These are phyloP conservation scores for Oligia strigilis DNA, from an alignment of 2,888 invertebrate species.

Conservation along the genomic window DNA sequence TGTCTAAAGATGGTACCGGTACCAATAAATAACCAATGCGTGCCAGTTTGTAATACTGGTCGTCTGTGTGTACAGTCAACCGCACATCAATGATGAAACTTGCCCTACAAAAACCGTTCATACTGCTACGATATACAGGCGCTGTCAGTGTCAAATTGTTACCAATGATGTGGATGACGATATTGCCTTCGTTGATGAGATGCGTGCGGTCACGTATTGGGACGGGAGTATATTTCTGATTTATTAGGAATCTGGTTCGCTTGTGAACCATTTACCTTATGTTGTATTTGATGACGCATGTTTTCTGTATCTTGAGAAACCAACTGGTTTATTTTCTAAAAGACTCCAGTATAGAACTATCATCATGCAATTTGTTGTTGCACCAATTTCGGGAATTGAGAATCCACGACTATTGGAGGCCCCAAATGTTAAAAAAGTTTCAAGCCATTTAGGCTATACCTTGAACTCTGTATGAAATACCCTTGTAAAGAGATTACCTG, in stretches of 20 bases:
- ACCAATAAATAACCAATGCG: constrained; percentile 25
- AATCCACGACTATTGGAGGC: not conserved
- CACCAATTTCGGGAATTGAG: not conserved
- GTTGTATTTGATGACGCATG: constrained; percentile 2
- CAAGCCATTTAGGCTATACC: not conserved
- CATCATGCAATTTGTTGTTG: not conserved
- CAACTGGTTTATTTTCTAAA: not conserved
- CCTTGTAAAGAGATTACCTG: constrained; percentile 11
- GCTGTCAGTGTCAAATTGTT: not conserved
- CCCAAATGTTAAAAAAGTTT: too few species aligned
- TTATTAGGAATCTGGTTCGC: constrained; percentile 13
- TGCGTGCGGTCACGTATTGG: constrained; percentile 37
- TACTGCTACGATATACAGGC: not conserved
- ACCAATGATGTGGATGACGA: not conserved
- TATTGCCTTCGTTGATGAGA: constrained; percentile 17
- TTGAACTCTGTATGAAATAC: not conserved
- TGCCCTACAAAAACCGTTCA: not conserved
- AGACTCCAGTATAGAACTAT: not conserved
- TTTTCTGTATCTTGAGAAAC: not conserved
- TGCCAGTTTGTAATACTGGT: not conserved
- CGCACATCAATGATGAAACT: not conserved
- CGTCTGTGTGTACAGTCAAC: not conserved
- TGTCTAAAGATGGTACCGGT: constrained; percentile 16
- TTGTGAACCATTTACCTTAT: constrained; percentile 29
- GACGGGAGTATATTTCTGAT: constrained; percentile 18